Evolutionary conservation across 2,888 invertebrate species (phyloP).

Genomic region (Dasysyrphus albostriatus): DNA sequence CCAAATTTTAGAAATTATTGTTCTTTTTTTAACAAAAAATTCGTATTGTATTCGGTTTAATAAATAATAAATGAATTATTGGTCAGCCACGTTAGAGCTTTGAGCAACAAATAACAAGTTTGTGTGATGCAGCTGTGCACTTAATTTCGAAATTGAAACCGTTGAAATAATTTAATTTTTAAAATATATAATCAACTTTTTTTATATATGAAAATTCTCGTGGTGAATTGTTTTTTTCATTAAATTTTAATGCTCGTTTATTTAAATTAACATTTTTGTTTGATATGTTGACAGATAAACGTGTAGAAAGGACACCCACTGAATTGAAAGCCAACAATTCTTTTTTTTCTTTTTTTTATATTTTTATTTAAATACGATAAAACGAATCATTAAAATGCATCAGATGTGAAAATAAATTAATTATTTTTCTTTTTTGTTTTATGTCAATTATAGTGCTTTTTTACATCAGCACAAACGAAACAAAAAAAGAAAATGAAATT

Average conservation of each 20-base stretch:
- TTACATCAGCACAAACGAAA: background rate
- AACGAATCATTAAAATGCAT: constrained; percentile 29
- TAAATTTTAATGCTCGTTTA: background rate
- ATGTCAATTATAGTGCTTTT: constrained; percentile 6
- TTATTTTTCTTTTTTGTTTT: constrained; percentile 6
- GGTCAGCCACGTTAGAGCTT: no score
- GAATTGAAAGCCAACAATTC: background rate
- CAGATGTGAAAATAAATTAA: constrained; percentile 30
- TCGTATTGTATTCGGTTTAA: no score
- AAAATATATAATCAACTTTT: background rate
- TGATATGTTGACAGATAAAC: constrained; percentile 29
- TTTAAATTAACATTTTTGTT: constrained; percentile 25
- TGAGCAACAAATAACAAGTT: no score
- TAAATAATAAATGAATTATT: no score
- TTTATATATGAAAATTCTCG: background rate
- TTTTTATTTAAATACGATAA: background rate
- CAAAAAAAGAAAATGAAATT: background rate
- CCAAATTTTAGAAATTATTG: no score
- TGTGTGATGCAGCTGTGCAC: no score
- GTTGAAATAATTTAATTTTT: constrained; percentile 48
- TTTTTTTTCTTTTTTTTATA: background rate
- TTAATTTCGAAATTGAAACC: background rate
- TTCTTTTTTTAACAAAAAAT: no score
- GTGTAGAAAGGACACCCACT: background rate
- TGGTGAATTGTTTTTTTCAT: constrained; percentile 6